Base-by-base conservation (phyloP, 2,888 invertebrate species). In the Drosophila flavopinicola region DNA sequence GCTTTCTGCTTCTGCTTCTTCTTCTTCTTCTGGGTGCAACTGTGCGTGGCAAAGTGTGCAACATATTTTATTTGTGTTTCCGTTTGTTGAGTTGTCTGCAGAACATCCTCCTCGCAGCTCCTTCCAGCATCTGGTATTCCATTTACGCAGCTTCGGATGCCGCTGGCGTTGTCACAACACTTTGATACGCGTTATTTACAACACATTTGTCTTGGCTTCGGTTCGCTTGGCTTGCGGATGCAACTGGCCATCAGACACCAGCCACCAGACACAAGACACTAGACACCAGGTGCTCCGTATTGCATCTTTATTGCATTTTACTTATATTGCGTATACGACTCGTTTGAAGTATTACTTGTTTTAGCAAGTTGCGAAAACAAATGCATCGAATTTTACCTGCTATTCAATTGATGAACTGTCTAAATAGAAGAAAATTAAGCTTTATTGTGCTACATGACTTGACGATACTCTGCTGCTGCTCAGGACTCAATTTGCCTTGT, bases 121-220 rank as follows among this genome's bases (percentile, higher is more conserved):
- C 11, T 0, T 4, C 15, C 30, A 23, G 11, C 42, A 30, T n/a
- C 10, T 54, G 42, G 32, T 37, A 37, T 53, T 47, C 52, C 71
- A 57, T 56, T 56, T 74, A 65, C 56, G 41, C 42, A 42, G 24
- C 42, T 17, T 56, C 11, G 39, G 47, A 9, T 54, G 70, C 75
- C 65, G 35, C 15, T 64, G 59, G 64, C 73, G 66, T 82, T 82
- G 83, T 72, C 69, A 58, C 85, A 67, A 71, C 63, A 64, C 85
- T 68, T 74, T 68, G 75, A 71, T 67, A 66, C 78, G 82, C 75
- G 72, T 82, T 85, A 78, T 79, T 72, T 85, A 76, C 73, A 75
- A 73, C 57, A 83, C 83, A 85, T 85, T 79, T 78, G 83, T 78
- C 85, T 83, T 73, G 65, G 76, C 79, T 73, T 83, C 73, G 78